Evolutionary conservation across 2,797 vertebrate species (phyloP).

Genomic region (Sternarchorhynchus goeldii): DNA sequence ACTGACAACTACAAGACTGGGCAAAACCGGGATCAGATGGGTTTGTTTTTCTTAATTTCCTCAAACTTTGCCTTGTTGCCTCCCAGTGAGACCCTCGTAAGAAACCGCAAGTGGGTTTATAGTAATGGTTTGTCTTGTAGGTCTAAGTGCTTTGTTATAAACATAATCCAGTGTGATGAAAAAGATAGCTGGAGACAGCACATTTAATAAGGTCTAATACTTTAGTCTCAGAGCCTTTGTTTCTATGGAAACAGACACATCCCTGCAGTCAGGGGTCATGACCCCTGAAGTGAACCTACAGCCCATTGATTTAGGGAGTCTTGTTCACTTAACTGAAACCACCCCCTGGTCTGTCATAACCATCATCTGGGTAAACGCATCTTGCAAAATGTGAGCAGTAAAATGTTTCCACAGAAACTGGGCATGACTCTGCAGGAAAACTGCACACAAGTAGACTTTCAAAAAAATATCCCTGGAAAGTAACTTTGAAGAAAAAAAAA

Average conservation of each 20-base stretch:
- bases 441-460: not conserved
- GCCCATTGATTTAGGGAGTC: constrained; percentile 4
- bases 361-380: constrained; percentile 1
- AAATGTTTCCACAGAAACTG: constrained; percentile 36
- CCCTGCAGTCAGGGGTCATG: constrained; percentile 19
- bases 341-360: constrained; percentile 4
- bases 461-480: constrained; percentile 17
- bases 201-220: constrained; percentile 35
- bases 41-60: constrained; percentile 31
- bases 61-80: constrained; percentile 23
- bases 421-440: not conserved
- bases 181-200: constrained; percentile 44
- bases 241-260: constrained; percentile 37
- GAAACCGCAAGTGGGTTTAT: constrained; percentile 14
- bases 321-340: not conserved
- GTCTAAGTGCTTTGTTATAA: constrained; percentile 43
- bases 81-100: constrained; percentile 21
- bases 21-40: constrained; percentile 1
- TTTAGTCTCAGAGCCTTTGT: constrained; percentile 13
- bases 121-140: constrained; percentile 49
- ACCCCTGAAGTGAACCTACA: constrained; percentile 24
- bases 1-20: constrained; percentile 13
- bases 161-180: constrained; percentile 45
- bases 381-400: constrained; percentile 5
- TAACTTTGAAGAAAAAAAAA: not conserved